Conservation (phyloP, 2,113 vertebrate genomes). For the Myrmecophaga tridactyla region DNA sequence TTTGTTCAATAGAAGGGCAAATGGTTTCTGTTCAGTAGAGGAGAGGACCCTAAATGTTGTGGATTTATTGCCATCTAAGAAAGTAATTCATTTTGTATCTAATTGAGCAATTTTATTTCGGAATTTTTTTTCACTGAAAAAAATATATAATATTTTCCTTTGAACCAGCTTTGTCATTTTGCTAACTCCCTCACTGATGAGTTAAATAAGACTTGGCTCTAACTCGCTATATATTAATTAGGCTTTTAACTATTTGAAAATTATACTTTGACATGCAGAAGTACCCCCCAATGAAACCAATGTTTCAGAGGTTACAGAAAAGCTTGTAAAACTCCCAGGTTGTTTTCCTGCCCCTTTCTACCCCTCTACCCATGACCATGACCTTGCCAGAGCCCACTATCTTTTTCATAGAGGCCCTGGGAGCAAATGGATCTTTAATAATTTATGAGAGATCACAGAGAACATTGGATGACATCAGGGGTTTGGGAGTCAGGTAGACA, state of each 20-base stretch:
- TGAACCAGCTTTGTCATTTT: slow-evolving; percentile 33
- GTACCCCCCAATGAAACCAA: neutral
- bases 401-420: neutral
- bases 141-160: neutral
- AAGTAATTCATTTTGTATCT: neutral
- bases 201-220: slow-evolving; percentile 14
- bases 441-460: neutral
- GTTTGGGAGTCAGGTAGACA: neutral
- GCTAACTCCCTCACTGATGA: neutral
- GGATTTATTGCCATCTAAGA: neutral
- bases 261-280: neutral
- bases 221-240: neutral
- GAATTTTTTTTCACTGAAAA: neutral
- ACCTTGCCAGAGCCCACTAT: neutral
- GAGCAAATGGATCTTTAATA: neutral
- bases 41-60: neutral
- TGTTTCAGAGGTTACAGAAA: slow-evolving; percentile 14
- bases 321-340: neutral
- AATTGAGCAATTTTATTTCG: slow-evolving; percentile 19
- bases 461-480: neutral
- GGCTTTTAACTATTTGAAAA: slow-evolving; percentile 41
- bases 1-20: neutral
- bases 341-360: neutral
- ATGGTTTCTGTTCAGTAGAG: neutral
- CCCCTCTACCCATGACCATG: neutral